Conservation (phyloP, 2,888 invertebrate species). For the Apoda limacodes region DNA sequence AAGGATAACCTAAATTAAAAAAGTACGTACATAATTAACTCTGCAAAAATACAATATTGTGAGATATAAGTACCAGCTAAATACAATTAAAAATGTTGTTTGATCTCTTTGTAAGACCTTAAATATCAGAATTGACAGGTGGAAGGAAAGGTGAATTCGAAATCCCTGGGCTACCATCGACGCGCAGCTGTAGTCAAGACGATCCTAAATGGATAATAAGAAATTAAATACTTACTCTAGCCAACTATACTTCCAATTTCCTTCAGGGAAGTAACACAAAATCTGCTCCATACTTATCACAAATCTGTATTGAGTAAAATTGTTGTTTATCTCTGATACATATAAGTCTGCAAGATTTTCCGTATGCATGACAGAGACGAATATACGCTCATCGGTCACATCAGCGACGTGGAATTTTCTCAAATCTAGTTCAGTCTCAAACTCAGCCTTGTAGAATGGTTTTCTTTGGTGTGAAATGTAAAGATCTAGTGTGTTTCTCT, state of each 20-base stretch:
- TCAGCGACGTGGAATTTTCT: slow-evolving; percentile 86
- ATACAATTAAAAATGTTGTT: too few relatives aligned
- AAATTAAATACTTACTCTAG: slow-evolving; percentile 82
- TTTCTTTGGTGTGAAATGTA: slow-evolving; percentile 82
- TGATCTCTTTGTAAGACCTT: too few relatives aligned
- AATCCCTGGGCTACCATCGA: too few relatives aligned
- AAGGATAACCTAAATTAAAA: too few relatives aligned
- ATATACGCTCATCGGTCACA: slow-evolving; percentile 82
- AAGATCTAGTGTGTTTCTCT: slow-evolving; percentile 71
- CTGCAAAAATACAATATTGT: too few relatives aligned
- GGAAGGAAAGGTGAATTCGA: too few relatives aligned
- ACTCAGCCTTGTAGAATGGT: slow-evolving; percentile 78
- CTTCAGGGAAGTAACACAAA: slow-evolving; percentile 86
- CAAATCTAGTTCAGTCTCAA: slow-evolving; percentile 76
- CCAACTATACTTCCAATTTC: slow-evolving; percentile 85
- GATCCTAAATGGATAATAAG: slow-evolving; percentile 8
- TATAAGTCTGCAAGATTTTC: slow-evolving; percentile 81
- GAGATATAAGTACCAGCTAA: too few relatives aligned
- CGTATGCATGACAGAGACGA: slow-evolving; percentile 85
- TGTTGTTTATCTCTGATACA: slow-evolving; percentile 77
- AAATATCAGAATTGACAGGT: too few relatives aligned
- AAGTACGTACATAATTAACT: too few relatives aligned
- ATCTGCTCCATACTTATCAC: slow-evolving; percentile 83
- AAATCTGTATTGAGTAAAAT: slow-evolving; percentile 76
- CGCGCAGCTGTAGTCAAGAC: background rate